A percentile compares a stretch with the other conserved stretches of the same genome.
These are phyloP conservation scores for Scomber japonicus DNA, from an alignment of 2,113 vertebrate species.

Conservation along the genomic window DNA sequence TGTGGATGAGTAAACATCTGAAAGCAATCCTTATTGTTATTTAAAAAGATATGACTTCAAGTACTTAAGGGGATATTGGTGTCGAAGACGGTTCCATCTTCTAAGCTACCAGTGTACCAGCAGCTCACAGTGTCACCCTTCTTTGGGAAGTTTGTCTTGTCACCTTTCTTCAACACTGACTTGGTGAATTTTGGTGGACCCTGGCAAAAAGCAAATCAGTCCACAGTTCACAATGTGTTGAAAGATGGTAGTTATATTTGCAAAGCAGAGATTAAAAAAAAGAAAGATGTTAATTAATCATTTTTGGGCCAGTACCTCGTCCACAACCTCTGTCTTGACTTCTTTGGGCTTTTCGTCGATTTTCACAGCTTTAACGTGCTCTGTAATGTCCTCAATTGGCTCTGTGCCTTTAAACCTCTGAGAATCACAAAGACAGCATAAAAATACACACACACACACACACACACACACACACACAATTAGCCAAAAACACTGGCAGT, in stretches of 20 bases:
- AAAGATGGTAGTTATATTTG: not conserved
- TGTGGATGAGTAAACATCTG: no score
- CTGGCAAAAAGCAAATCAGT: constrained; percentile 70
- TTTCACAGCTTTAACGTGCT: constrained; percentile 90
- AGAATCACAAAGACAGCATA: not conserved
- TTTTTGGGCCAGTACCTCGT: constrained; percentile 86
- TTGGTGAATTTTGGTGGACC: constrained; percentile 94
- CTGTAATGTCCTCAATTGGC: constrained; percentile 83
- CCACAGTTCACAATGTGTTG: not conserved
- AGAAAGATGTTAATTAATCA: not conserved
- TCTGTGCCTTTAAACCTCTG: constrained; percentile 95
- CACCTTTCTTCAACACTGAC: constrained; percentile 93
- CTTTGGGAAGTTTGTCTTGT: constrained; percentile 95
- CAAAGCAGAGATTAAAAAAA: not conserved
- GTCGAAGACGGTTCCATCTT: constrained; percentile 97
- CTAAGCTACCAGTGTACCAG: constrained; percentile 95
- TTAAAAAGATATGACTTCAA: no score
- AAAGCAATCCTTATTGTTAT: no score
- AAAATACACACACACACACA: not conserved
- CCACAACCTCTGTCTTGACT: constrained; percentile 82
- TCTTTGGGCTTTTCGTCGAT: constrained; percentile 89
- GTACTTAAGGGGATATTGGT: constrained; percentile 92
- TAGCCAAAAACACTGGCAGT: no score
- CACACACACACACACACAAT: not conserved
- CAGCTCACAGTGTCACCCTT: constrained; percentile 96